Evolutionary conservation across 2,113 vertebrate genomes (phyloP).

Genomic region (Noctilio leporinus): DNA sequence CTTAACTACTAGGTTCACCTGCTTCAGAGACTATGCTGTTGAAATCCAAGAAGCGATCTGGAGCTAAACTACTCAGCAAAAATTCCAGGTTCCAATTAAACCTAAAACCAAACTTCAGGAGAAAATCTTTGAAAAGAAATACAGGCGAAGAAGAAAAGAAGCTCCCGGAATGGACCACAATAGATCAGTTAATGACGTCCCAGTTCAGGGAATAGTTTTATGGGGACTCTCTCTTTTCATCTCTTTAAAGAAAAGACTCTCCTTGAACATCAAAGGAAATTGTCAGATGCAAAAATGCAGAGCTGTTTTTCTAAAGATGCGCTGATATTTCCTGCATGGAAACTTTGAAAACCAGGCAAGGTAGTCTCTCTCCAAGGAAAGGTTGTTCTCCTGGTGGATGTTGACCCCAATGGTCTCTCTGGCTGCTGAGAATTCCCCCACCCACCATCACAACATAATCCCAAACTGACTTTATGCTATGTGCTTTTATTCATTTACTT

Average conservation of each 20-base stretch:
- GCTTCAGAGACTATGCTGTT: neutral
- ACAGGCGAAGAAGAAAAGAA: neutral
- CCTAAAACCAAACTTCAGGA: neutral
- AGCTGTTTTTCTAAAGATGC: neutral
- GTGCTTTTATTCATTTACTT: neutral
- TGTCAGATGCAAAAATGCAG: neutral
- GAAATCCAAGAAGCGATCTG: accelerated
- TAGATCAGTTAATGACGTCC: neutral
- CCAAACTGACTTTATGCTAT: neutral
- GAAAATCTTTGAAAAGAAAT: neutral
- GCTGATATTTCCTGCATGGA: neutral
- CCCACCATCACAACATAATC: neutral
- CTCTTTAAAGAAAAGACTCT: neutral
- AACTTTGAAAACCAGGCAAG: neutral
- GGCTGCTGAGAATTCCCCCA: neutral
- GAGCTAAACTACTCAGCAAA: neutral
- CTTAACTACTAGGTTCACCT: neutral
- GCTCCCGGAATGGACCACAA: neutral
- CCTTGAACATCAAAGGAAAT: neutral
- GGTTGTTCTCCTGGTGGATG: too few species aligned
- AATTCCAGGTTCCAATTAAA: neutral
- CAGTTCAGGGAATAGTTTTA: neutral
- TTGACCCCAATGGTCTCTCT: neutral
- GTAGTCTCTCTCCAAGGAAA: neutral
- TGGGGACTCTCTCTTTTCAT: neutral